These are phyloP conservation scores for Amphipyra tragopoginis DNA, from an alignment of 2,888 invertebrate species.

Conservation along the genomic window DNA sequence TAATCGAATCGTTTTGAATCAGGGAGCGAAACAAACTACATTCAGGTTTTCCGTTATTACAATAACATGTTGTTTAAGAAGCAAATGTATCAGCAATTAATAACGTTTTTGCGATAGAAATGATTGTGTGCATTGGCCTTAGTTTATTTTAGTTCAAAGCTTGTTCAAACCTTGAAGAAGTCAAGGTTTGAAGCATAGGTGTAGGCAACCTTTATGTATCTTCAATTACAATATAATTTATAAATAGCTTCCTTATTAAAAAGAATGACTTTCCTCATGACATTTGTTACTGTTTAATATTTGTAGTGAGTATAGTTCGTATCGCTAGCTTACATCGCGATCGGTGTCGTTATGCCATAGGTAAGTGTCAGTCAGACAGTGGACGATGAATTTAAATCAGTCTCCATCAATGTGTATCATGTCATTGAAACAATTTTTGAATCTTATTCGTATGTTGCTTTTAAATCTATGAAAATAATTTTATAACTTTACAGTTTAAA, in stretches of 20 bases:
- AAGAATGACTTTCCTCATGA: slow-evolving; percentile 61
- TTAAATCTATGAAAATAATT: slow-evolving; percentile 9
- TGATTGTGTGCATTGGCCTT: neutral
- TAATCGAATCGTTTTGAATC: too few relatives aligned
- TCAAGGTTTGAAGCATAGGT: slow-evolving; percentile 29
- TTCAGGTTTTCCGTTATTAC: too few relatives aligned
- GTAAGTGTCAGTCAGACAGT: slow-evolving; percentile 60
- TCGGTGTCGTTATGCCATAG: slow-evolving; percentile 56
- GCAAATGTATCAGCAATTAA: too few relatives aligned
- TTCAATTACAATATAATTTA: slow-evolving; percentile 67
- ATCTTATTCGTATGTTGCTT: slow-evolving; percentile 17
- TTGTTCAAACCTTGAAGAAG: slow-evolving; percentile 54
- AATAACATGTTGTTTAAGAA: too few relatives aligned
- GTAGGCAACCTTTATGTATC: slow-evolving; percentile 50
- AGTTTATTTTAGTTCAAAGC: slow-evolving; percentile 28
- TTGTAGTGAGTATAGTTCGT: slow-evolving; percentile 54
- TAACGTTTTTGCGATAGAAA: too few relatives aligned
- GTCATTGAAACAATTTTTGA: slow-evolving; percentile 51
- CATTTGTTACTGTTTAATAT: slow-evolving; percentile 61
- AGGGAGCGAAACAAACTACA: too few relatives aligned
- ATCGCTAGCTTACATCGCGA: slow-evolving; percentile 37
- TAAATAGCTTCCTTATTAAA: slow-evolving; percentile 68
- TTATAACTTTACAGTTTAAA: neutral
- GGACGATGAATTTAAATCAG: slow-evolving; percentile 69
- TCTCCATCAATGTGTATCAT: slow-evolving; percentile 45